Percentiles rank a stretch among this genome's conserved stretches.
Conservation (phyloP, 2,888 invertebrate species). For the Drosophila bunnanda region DNA sequence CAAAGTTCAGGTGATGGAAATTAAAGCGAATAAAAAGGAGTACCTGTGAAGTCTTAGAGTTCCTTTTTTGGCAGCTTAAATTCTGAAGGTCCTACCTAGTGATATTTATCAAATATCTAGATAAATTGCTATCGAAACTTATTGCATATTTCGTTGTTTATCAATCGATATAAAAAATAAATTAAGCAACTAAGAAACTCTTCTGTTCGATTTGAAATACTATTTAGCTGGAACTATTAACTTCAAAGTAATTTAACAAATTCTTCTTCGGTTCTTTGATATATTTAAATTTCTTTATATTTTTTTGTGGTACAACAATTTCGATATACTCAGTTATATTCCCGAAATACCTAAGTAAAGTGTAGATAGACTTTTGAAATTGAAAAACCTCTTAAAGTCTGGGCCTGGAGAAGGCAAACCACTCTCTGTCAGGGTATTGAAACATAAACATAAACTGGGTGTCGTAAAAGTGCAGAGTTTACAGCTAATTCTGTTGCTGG, state of each 20-base stretch:
- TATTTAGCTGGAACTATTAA: not conserved
- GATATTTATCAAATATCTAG: no score
- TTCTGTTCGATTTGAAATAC: not conserved
- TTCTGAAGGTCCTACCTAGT: not conserved
- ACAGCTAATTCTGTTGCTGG: constrained; percentile 27
- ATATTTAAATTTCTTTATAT: not conserved
- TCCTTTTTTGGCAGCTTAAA: not conserved
- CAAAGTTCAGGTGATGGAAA: constrained; percentile 51
- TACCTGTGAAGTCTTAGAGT: not conserved
- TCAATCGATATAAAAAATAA: not conserved
- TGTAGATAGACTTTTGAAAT: no score
- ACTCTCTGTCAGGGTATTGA: not conserved
- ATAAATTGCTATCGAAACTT: no score
- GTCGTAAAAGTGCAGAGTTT: constrained; percentile 57
- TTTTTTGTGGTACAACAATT: not conserved
- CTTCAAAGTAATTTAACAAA: not conserved
- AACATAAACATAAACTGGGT: constrained; percentile 42
- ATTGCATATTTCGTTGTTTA: not conserved
- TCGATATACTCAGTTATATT: not conserved
- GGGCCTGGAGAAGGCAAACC: not conserved
- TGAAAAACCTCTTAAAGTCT: no score
- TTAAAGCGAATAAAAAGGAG: not conserved
- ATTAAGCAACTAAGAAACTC: no score
- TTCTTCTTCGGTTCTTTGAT: not conserved
- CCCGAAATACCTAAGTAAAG: not conserved